Base-by-base conservation (phyloP, 2,888 invertebrate species). In the Eulithis prunata region DNA sequence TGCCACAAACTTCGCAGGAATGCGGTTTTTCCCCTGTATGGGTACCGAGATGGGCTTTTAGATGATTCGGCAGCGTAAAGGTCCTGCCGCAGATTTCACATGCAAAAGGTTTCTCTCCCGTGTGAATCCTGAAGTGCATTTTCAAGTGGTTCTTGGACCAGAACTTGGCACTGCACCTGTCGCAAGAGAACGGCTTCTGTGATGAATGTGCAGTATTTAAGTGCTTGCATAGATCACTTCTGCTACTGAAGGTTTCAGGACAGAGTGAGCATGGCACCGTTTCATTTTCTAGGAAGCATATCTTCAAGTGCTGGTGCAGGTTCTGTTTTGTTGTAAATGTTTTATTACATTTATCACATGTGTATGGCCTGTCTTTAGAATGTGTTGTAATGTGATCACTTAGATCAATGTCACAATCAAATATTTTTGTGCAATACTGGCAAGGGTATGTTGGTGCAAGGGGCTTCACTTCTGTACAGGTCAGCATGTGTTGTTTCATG, bases 21-120 rank as follows among this genome's bases (percentile, higher is more conserved):
- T 66, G 52, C 4, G 62, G 71, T 13, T 71, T 68, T 0, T 56
- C 47, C 0, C 69, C 69, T 0, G 64, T 58, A 12, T 71, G 71
- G 8, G 56, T 56, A 4, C 56, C 56, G 28, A 56, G 56, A n/a
- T 56, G 56, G 3, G 66, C 56, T n/a, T 69, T 71, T 8, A 71
- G 21, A 7, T 68, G 64, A 21, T 57, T 66, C 4, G 59, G 45
- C 6, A 54, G 46, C 0, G 69, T 57, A 38, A 68, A 71, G 0
- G 54, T 60, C 13, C 64, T 69, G 0, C 66, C 69, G 21, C 71
- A 71, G 5, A 66, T 21, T 51, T 71, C 68, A 13, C 71, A 71
- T 0, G 62, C 57, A n/a, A 55, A 69, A 0, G 69, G 69, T 8
- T 66, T 69, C 5, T 57, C 56, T 1, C 68, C 69, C 2, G 46